Evolutionary conservation across 2,888 invertebrate species (phyloP).

Genomic region (Coecobrya sp.): DNA sequence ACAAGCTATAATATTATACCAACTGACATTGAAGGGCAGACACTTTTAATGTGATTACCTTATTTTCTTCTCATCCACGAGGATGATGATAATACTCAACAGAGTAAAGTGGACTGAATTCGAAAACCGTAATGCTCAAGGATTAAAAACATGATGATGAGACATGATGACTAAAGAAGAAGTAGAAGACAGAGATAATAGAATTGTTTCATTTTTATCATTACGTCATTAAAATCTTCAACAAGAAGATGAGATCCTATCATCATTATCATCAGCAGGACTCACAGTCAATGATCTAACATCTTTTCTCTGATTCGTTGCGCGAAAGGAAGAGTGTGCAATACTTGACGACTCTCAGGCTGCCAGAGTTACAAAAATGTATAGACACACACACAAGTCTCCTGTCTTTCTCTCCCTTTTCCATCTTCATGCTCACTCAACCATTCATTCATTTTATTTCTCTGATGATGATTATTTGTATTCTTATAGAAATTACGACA

Average conservation of each 20-base stretch:
- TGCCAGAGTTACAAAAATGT: neutral
- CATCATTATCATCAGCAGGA: slow-evolving; percentile 16
- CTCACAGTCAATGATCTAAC: slow-evolving; percentile 35
- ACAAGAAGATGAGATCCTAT: slow-evolving; percentile 4
- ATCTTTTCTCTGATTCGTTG: slow-evolving; percentile 28
- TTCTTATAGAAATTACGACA: slow-evolving; percentile 12
- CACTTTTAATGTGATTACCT: slow-evolving; percentile 65
- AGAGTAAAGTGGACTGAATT: neutral
- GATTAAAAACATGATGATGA: neutral
- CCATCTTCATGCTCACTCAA: slow-evolving; percentile 45
- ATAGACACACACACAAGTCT: neutral
- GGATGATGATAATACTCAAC: neutral
- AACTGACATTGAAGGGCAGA: slow-evolving; percentile 55
- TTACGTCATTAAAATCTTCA: slow-evolving; percentile 45
- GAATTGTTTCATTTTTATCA: slow-evolving; percentile 56
- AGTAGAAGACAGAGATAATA: slow-evolving; percentile 27
- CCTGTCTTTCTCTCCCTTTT: slow-evolving; percentile 17
- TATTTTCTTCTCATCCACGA: slow-evolving; percentile 25
- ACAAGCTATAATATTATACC: neutral
- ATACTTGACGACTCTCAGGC: slow-evolving; percentile 11
- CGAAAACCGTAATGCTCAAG: neutral
- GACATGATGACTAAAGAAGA: neutral
- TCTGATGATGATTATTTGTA: slow-evolving; percentile 50
- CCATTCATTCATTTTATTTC: slow-evolving; percentile 45
- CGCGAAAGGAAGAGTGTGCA: slow-evolving; percentile 44